phyloP scores from a whole-genome alignment of 2,888 invertebrate species.

The Cartodere bifasciata region DNA sequence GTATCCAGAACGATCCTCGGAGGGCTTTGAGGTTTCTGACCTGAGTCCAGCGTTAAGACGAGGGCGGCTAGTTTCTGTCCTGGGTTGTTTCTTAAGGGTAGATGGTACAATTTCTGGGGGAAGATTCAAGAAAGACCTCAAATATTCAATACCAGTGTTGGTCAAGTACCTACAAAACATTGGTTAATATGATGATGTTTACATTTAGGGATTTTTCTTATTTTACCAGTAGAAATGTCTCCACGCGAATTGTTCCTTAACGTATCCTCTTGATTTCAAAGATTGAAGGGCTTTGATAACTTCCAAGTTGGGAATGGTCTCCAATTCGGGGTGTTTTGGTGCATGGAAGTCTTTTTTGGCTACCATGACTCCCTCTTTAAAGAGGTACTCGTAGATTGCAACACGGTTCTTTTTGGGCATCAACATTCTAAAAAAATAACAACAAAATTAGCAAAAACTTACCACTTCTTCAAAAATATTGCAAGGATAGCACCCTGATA shows the following conservation, averaged over 20 bases:
- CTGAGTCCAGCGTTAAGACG: slow-evolving; percentile 56
- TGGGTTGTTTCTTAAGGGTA: slow-evolving; percentile 83
- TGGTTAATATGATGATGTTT: not conserved
- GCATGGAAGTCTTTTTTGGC: slow-evolving; percentile 98
- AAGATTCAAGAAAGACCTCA: slow-evolving; percentile 88
- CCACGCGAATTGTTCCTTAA: slow-evolving; percentile 99
- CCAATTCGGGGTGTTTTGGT: slow-evolving; percentile 94
- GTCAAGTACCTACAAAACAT: slow-evolving; percentile 62
- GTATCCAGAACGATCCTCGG: slow-evolving; percentile 75
- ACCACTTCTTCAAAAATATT: too few relatives aligned
- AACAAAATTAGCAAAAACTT: too few relatives aligned
- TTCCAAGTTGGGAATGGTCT: slow-evolving; percentile 91
- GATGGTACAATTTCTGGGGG: slow-evolving; percentile 98
- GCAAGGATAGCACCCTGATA: too few relatives aligned
- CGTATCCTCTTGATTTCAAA: slow-evolving; percentile 89
- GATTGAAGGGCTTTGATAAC: slow-evolving; percentile 98
- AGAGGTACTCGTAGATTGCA: slow-evolving; percentile 93
- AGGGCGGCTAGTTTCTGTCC: slow-evolving; percentile 75
- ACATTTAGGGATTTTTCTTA: too few relatives aligned
- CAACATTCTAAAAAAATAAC: slow-evolving; percentile 86
- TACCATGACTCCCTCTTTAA: slow-evolving; percentile 98
- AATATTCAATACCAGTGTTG: slow-evolving; percentile 95
- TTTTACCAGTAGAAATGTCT: slow-evolving; percentile 93
- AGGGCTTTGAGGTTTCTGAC: slow-evolving; percentile 55
- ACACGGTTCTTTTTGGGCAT: slow-evolving; percentile 98